These are phyloP conservation scores for Drosophila willistoni DNA, from an alignment of 1,140 invertebrate genomes.

Conservation along the genomic window DNA sequence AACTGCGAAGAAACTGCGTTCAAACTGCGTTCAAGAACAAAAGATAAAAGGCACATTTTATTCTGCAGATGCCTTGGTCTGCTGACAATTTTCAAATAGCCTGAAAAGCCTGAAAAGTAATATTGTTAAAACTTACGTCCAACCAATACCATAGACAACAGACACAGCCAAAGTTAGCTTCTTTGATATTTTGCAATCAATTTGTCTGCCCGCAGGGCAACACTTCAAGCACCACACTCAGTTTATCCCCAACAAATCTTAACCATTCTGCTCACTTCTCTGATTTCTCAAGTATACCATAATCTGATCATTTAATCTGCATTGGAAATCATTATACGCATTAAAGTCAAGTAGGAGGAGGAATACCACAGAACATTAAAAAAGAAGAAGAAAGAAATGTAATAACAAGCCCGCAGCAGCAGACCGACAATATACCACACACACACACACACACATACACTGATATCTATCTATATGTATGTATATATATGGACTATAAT, in stretches of 20 bases:
- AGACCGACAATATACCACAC: not conserved
- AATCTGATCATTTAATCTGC: slow-evolving; percentile 78
- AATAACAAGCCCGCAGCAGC: slow-evolving; percentile 38
- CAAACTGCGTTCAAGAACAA: too few relatives aligned
- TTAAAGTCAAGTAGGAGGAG: slow-evolving; percentile 67
- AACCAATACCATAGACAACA: not conserved
- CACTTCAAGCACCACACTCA: not conserved
- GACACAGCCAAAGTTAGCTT: too few relatives aligned
- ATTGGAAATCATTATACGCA: slow-evolving; percentile 77
- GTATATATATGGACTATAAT: slow-evolving; percentile 61
- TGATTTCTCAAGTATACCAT: slow-evolving; percentile 51
- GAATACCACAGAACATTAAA: slow-evolving; percentile 23
- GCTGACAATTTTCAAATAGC: too few relatives aligned
- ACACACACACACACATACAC: too few relatives aligned
- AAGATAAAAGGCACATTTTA: too few relatives aligned
- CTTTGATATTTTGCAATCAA: not conserved
- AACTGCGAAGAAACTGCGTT: too few relatives aligned
- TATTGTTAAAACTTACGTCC: too few relatives aligned
- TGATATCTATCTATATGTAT: slow-evolving; percentile 2
- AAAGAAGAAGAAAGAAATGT: slow-evolving; percentile 26
- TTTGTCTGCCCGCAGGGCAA: too few relatives aligned
- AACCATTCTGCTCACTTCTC: not conserved
- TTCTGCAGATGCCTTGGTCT: too few relatives aligned
- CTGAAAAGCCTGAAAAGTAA: too few relatives aligned
- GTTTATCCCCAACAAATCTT: not conserved